Evolutionary conservation across 2,797 vertebrate genomes (phyloP), one percentile per base, ranked within the genome.

Genomic region (Meriones psammophilus): DNA sequence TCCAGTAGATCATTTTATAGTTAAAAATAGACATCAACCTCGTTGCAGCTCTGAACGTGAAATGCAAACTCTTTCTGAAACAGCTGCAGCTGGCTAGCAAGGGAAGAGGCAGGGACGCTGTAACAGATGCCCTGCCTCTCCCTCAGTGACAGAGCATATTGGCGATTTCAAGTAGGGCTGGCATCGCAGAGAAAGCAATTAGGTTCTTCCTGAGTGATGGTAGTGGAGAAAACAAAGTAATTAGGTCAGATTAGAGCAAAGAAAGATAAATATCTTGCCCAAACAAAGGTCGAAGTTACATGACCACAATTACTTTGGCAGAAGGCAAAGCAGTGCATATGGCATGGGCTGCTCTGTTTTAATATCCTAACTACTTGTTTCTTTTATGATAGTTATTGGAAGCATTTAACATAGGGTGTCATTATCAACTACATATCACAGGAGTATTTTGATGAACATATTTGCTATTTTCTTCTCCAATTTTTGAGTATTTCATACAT

Each of bases 231-330:
- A 92, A 74, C 58, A 73, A 88, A 96, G 89, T 88, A 95, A 96
- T 97, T 97, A 96, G 91, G 69, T 94, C 86, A 94, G 87, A 95
- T 96, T 94, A 97, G 94, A 97, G 62, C 50, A 83, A 81, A 66
- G 87, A 83, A 81, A 94, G 87, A 95, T 78, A 95, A 94, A 88
- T 94, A 71, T 89, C 66, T 92, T 84, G 14, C 73, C 76, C 54
- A 81, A 76, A 89, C 15, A 74, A 80, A 96, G 89, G 92, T 71
- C 73, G 0, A 91, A 96, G 58, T 80, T 60, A 76, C 69, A 60
- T 64, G 89, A 94, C 95, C 79, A 85, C 89, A 93, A 79, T 92
- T 86, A 96, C 79, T 89, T 85, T 79, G 58, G 91, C 80, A 93
- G 64, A 94, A 71, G 46, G 60, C 77, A 80, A 78, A 71, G 28